A percentile compares a stretch with the other conserved stretches of the same genome.
These are phyloP conservation scores for Dasypus novemcinctus DNA, from an alignment of 2,113 vertebrate genomes.

Conservation along the genomic window DNA sequence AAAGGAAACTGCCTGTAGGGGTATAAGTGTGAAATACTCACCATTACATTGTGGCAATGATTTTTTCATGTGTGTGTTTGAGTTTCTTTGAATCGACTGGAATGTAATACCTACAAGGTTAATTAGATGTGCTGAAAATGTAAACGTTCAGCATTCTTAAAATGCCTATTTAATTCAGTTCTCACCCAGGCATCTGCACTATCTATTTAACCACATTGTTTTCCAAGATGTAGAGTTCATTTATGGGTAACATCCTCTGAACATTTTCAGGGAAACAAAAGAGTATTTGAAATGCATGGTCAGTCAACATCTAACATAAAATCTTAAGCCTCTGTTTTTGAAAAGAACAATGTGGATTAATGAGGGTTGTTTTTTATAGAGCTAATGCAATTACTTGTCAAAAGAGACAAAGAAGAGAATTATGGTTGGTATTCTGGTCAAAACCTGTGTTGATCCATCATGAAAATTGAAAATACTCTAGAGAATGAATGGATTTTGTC, in stretches of 20 bases:
- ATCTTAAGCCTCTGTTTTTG: constrained; percentile 48
- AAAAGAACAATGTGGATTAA: constrained; percentile 65
- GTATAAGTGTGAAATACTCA: not conserved
- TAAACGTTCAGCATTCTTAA: constrained; percentile 1
- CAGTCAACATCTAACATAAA: constrained; percentile 63
- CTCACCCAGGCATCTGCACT: constrained; percentile 14
- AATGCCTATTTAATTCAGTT: constrained; percentile 51
- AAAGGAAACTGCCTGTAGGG: not conserved
- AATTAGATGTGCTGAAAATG: constrained; percentile 57
- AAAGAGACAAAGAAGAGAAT: constrained; percentile 67
- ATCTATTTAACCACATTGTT: constrained; percentile 36
- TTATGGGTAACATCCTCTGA: constrained; percentile 36
- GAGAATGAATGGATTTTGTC: constrained; percentile 59
- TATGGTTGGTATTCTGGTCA: constrained; percentile 63
- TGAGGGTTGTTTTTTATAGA: constrained; percentile 14
- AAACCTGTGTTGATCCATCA: constrained; percentile 66
- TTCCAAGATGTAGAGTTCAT: constrained; percentile 21
- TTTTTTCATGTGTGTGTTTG: constrained; percentile 39
- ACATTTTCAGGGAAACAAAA: constrained; percentile 55
- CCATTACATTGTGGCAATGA: not conserved
- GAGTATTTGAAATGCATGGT: constrained; percentile 56
- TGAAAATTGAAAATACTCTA: constrained; percentile 61
- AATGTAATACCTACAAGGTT: constrained; percentile 63
- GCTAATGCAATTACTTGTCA: constrained; percentile 65
- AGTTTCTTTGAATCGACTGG: constrained; percentile 3